Base-by-base conservation (phyloP, 2,888 invertebrate genomes). In the Erebia palarica region DNA sequence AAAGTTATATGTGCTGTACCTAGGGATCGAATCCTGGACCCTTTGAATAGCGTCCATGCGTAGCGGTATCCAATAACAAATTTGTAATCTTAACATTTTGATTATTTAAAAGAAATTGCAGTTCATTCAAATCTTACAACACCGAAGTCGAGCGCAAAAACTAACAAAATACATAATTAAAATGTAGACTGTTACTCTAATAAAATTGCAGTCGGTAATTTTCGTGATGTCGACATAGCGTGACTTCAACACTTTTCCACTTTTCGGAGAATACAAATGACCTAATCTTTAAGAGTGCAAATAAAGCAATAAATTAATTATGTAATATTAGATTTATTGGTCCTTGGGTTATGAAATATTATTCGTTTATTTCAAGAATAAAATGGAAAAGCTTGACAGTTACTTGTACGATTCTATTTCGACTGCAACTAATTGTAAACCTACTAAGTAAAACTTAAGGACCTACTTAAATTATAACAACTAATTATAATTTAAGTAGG, bases 151-250 rank as follows among this genome's bases (percentile, higher is more conserved):
- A 18, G 18, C 9, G 18, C 18, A 16, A 18, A 16, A 18, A 4
- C 55, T 18, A 55, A 10, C 16, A 55, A 55, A 55, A 55, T 16
- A 18, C 8, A 55, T 55, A 55, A 58, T 53, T 53, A 53, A 53
- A 53, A 53, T 16, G 16, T 53, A 7, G 27, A 58, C 21, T 18
- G 55, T 27, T 27, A 58, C 57, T 58, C 27, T 13, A 58, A 58
- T 18, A 16, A 18, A 27, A 21, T 58, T 58, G 57, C 21, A 58
- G 57, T 36, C 7, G 36, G 36, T 27, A 58, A 58, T 58, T 58
- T 58, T 21, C 7, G 57, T 58, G 18, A 58, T 58, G 57, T 58
- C 27, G 57, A 57, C 18, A 57, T 57, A 16, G 57, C 57, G 57
- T 57, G 57, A 57, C 57, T 21, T 57, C 11, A 7, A 14, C 27